Evolutionary conservation across 2,888 invertebrate genomes (phyloP), one percentile per base, ranked within the genome.

Genomic region (Melanostoma mellinum): DNA sequence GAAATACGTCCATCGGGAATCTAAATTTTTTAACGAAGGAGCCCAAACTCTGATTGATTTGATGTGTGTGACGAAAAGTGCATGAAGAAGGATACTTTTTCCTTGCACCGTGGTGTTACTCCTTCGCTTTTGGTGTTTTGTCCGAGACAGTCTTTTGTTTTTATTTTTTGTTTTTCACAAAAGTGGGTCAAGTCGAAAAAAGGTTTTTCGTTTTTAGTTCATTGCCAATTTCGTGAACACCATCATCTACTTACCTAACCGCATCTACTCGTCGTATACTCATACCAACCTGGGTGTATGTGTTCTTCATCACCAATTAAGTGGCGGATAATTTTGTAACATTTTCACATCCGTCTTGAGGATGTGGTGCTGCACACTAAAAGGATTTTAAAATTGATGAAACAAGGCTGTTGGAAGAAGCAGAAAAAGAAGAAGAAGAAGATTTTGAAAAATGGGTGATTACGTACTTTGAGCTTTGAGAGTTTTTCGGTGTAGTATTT

Each of bases 171-270:
- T 42, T 55, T n/a, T 4, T 30, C 30, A 20, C 20, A 56, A 77
- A 82, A 82, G 73, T 82, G 82, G 82, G 82, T 82, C 82, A 78
- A 68, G 82, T 72, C 44, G 68, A 61, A 72, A 60, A 42, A 32
- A n/a, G 40, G 20, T 42, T 9, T 42, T 52, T 50, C 61, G 52
- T 42, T n/a, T 48, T 60, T 4, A 65, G 55, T 68, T 63, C 50
- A 60, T 61, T 78, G 52, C 53, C 63, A 69, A 69, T 74, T 63
- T 30, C 36, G 61, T 48, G 48, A 61, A 61, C 20, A 61, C 30
- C 4, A 6, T 8, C 20, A 20, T 9, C 4, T 46, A 30, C 20
- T 20, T 20, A 38, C 30, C 6, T 8, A 63, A 33, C 30, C 9
- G 36, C 8, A 61, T 35, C 36, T 8, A 36, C 36, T 30, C 35